Base-by-base conservation (phyloP, 1,140 invertebrate genomes). In the Hesperophylax magnus region DNA sequence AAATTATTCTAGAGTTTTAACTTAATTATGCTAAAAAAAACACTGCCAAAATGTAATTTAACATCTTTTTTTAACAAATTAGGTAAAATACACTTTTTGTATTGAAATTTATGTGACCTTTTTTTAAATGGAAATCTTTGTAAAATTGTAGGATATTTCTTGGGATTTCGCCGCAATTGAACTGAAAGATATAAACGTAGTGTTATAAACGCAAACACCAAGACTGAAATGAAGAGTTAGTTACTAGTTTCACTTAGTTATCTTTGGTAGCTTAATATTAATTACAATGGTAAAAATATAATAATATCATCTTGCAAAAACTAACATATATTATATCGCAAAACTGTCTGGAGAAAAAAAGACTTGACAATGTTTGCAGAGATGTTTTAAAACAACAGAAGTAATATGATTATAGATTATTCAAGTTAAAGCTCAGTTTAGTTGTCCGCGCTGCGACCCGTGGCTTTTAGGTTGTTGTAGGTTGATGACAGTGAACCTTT, bases 41-140 rank as follows among this genome's bases (percentile, higher is more conserved):
- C 58, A 61, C 58, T 61, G 58, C 58, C 58, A 61, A 22, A 24
- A 14, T 61, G 58, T 61, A 18, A 61, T 61, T 61, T 61, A 22
- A 61, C 8, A 58, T 2, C 18, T 24, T 61, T 61, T n/a, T 2
- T 61, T 61, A 61, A 61, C 24, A 61, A 61, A 61, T 61, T 61
- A n/a, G 17, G n/a, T n/a, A n/a, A n/a, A n/a, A 18, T 61, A 14
- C 24, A 8, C 24, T 61, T 61, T 18, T 61, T 61, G 24, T 22
- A 61, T 61, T 61, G 58, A 61, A 61, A 61, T 61, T 61, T 18
- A 61, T 18, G 56, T 47, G 39, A 47, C 6, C 1, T 47, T 47
- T 47, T 47, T 47, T 34, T 7, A 47, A 47, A 47, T 47, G 39
- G 39, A 47, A 47, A 47, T 14, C 39, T 47, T 34, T 47, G 39